phyloP scores from a whole-genome alignment of 2,113 vertebrate genomes.

The Campylorhamphus procurvoides region DNA sequence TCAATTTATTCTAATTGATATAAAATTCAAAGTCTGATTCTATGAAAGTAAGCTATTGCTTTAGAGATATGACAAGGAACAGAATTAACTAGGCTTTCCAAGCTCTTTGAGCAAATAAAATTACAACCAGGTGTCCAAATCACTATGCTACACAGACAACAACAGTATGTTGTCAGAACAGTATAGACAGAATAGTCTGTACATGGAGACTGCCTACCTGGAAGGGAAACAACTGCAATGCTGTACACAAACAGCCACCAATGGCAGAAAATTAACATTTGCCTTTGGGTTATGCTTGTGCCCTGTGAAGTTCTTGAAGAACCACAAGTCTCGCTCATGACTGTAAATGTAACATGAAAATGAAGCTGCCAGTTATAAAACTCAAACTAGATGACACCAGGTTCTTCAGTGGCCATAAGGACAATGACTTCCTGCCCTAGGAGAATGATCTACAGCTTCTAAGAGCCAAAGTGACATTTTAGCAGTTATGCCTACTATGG shows the following conservation, averaged over 20 bases:
- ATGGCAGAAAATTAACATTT: conserved; percentile 61
- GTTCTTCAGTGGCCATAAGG: conserved; percentile 28
- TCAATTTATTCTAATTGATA: background rate
- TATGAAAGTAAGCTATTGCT: background rate
- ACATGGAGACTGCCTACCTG: background rate
- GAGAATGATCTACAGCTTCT: background rate
- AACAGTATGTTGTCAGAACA: background rate
- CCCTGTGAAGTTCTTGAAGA: conserved; percentile 54
- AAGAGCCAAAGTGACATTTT: background rate
- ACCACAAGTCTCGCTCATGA: conserved; percentile 30
- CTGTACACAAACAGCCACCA: background rate
- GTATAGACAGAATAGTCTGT: background rate
- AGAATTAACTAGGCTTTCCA: background rate
- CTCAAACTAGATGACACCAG: conserved; percentile 13
- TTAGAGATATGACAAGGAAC: background rate
- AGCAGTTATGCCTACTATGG: background rate
- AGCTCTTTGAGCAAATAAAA: background rate
- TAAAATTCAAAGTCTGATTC: background rate
- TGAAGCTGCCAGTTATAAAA: conserved; percentile 46
- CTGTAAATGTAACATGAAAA: conserved; percentile 61
- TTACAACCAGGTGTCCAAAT: background rate
- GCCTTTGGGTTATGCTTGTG: conserved; percentile 60
- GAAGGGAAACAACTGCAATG: conserved; percentile 24
- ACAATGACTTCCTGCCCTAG: conserved; percentile 11
- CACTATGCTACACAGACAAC: background rate